Percentiles rank a stretch among this genome's conserved stretches.
Evolutionary conservation across 2,113 vertebrate genomes (phyloP).

Genomic region (Paratilapia polleni): DNA sequence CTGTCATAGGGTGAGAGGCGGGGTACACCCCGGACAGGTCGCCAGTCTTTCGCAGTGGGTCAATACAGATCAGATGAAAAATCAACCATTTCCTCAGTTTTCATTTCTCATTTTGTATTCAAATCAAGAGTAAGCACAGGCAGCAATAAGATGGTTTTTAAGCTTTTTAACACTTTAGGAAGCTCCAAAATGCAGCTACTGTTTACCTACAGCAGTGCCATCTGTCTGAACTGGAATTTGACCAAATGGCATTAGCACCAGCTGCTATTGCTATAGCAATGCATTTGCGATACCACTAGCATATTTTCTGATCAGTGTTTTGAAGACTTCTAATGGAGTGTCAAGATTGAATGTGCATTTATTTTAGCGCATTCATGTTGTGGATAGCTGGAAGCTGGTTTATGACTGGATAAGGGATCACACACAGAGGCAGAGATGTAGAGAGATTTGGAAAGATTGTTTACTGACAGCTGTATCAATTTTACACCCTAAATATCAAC

Average conservation of each 20-base stretch:
- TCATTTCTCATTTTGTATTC: neutral
- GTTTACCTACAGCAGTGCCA: neutral
- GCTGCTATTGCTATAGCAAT: neutral
- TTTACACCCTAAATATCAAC: neutral
- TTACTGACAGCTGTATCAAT: neutral
- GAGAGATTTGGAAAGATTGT: neutral
- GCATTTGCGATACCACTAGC: neutral
- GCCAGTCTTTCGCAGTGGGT: neutral
- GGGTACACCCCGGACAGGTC: too few species aligned
- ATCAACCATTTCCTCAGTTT: neutral
- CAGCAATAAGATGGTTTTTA: neutral
- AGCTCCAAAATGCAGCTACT: neutral
- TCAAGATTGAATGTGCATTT: neutral
- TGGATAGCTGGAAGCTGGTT: neutral
- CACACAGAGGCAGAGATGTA: neutral
- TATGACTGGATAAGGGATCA: neutral
- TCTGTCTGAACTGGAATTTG: neutral
- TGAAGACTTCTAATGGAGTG: neutral
- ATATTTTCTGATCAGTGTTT: neutral
- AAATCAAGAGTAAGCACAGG: neutral
- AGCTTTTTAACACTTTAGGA: neutral
- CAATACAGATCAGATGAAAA: neutral
- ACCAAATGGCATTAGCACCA: neutral
- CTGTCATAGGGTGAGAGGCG: too few species aligned
- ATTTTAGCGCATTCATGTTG: neutral